Base-by-base conservation (phyloP, 2,888 invertebrate species). In the Copidosoma aretas region DNA sequence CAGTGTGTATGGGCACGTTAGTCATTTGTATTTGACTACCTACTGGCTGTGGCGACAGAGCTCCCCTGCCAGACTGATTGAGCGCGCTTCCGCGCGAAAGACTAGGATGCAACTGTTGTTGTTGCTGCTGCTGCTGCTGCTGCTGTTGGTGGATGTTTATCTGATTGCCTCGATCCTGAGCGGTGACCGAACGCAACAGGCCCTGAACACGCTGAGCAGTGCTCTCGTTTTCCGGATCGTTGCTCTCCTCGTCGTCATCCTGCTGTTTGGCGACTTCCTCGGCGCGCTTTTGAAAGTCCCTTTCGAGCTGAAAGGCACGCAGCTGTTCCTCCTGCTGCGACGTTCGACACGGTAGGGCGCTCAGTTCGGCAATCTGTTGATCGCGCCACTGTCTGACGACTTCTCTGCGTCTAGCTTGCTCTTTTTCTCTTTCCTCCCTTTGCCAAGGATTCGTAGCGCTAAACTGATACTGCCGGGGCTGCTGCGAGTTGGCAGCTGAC, bases 251-350 rank as follows among this genome's bases (percentile, higher is more conserved):
- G 71, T 90, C 91, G 61, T 91, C 91, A 64, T 91, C 91, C 76
- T 89, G 91, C 72, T 89, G 89, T 74, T 87, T 89, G 67, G 88
- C 89, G 43, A 88, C 88, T 84, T 95, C 94, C 79, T 92, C 91
- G 3, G 95, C 96, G 59, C 97, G 87, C 60, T 94, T 88, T 81
- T 97, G 96, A 83, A 98, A 98, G 84, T 98, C 97, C 70, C 93
- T 88, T 81, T 98, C 97, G n/a, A 97, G 86, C 73, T 93, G 91
- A 66, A 98, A 86, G n/a, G 94, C 91, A 66, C 95, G 89, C 21
- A 96, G 85, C 79, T 95, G 94, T 80, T 96, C 95, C 75, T 92
- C 94, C 81, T 96, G 95, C 76, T 92, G 93, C 0, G 90, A 85
- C 3, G 91, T 89, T 66, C 94, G 88, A 61, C 88, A 86, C 21